A percentile compares a stretch with the other conserved stretches of the same genome.
phyloP scores from a whole-genome alignment of 2,113 vertebrate species.

The Phrynosoma blainvillii region DNA sequence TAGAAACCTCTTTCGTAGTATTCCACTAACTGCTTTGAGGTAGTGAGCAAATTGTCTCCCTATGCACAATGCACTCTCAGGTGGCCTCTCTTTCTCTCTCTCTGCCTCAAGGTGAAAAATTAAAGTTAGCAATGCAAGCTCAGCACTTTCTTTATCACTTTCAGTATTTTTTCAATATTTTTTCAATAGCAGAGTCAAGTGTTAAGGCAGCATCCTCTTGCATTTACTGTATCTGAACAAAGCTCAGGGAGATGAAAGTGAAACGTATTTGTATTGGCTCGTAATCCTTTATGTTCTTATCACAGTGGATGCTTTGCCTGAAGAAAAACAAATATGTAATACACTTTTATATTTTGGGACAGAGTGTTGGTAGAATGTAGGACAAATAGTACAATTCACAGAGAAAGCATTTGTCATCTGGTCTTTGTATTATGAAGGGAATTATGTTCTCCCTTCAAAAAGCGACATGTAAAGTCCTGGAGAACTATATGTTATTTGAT shows the following conservation, averaged over 20 bases:
- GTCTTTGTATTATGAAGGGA: constrained; percentile 10
- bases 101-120: constrained; percentile 1
- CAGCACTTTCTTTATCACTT: constrained; percentile 29
- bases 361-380: not conserved
- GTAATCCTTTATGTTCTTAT: constrained; percentile 15
- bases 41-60: constrained; percentile 2
- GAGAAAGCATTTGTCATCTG: constrained; percentile 22
- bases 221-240: not conserved
- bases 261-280: constrained; percentile 25
- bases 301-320: constrained; percentile 13
- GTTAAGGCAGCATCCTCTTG: not conserved
- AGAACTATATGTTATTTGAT: not conserved
- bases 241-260: constrained; percentile 20
- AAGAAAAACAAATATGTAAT: constrained; percentile 3
- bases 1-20: not conserved
- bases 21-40: not conserved
- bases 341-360: not conserved
- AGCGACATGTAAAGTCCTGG: not conserved
- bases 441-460: not conserved
- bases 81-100: not conserved
- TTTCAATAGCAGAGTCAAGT: constrained; percentile 41
- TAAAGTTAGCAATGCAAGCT: constrained; percentile 10
- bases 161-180: constrained; percentile 4
- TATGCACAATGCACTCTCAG: constrained; percentile 18
- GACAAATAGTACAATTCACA: constrained; percentile 27